These are phyloP conservation scores for Cryptosula pallasiana DNA, from an alignment of 2,888 invertebrate genomes.

Conservation along the genomic window DNA sequence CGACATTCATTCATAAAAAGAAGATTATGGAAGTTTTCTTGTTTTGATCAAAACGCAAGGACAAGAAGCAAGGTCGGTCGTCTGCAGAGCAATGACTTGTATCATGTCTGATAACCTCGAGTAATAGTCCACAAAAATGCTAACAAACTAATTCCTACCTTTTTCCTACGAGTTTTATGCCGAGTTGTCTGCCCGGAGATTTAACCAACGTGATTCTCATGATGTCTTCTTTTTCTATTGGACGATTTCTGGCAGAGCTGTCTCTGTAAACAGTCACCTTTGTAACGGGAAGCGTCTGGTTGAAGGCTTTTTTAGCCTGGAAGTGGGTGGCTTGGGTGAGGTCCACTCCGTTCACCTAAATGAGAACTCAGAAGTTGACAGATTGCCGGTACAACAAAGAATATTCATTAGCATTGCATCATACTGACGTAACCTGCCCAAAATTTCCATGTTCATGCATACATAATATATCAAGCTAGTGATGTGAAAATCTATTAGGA, in stretches of 20 bases:
- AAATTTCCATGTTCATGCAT: too few relatives aligned
- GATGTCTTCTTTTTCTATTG: constrained; percentile 52
- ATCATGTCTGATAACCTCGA: too few relatives aligned
- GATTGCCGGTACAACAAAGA: background rate
- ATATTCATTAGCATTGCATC: background rate
- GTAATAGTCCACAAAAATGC: too few relatives aligned
- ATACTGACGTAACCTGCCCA: too few relatives aligned
- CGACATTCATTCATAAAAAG: too few relatives aligned
- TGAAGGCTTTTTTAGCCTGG: constrained; percentile 47
- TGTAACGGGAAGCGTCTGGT: constrained; percentile 49
- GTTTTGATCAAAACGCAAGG: too few relatives aligned
- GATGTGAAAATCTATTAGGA: too few relatives aligned
- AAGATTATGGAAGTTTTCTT: too few relatives aligned
- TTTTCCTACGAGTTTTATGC: constrained; percentile 53
- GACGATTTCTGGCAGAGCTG: constrained; percentile 45
- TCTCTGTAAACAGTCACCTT: constrained; percentile 55
- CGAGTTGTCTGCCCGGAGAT: constrained; percentile 51
- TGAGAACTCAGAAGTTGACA: background rate
- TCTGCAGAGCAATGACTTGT: too few relatives aligned
- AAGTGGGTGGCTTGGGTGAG: constrained; percentile 47
- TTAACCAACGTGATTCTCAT: constrained; percentile 52
- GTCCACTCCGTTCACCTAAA: constrained; percentile 50
- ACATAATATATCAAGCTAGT: too few relatives aligned
- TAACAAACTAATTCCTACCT: constrained; percentile 47
- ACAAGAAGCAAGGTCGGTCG: too few relatives aligned